A percentile compares a stretch with the other conserved stretches of the same genome.
Evolutionary conservation across 1,140 invertebrate species (phyloP).

Genomic region (Pseudomyrmex gracilis): DNA sequence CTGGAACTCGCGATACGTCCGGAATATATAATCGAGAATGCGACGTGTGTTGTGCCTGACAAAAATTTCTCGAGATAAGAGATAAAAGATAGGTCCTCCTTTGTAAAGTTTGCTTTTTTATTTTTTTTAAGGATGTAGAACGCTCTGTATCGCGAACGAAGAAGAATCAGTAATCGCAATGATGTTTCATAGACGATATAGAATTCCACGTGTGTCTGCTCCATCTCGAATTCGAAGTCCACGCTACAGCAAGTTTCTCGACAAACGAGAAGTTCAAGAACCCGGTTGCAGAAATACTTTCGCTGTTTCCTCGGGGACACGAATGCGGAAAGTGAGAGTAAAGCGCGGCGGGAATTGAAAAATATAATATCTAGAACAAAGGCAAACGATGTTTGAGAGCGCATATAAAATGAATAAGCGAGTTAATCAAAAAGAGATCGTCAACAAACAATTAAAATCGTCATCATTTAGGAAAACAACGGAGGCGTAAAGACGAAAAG

Average conservation of each 20-base stretch:
- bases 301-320: constrained; percentile 20
- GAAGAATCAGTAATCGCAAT: neutral
- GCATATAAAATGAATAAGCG: neutral
- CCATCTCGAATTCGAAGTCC: constrained; percentile 24
- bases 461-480: neutral
- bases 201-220: neutral
- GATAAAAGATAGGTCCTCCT: neutral
- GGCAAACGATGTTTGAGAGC: neutral
- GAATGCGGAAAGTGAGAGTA: constrained; percentile 34
- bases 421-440: neutral
- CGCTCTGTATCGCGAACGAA: no score
- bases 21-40: constrained; percentile 26
- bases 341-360: constrained; percentile 27
- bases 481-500: neutral
- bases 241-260: constrained; percentile 22
- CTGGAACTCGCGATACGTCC: neutral
- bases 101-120: no score
- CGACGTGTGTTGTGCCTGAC: neutral
- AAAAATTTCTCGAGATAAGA: constrained; percentile 11
- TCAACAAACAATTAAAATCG: constrained; percentile 39
- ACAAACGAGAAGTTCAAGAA: constrained; percentile 39
- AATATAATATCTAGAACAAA: constrained; percentile 27
- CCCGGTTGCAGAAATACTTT: constrained; percentile 27
- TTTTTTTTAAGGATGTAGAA: no score
- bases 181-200: neutral